phyloP scores from a whole-genome alignment of 2,888 invertebrate genomes.

The Caenorhabditis parvicauda region DNA sequence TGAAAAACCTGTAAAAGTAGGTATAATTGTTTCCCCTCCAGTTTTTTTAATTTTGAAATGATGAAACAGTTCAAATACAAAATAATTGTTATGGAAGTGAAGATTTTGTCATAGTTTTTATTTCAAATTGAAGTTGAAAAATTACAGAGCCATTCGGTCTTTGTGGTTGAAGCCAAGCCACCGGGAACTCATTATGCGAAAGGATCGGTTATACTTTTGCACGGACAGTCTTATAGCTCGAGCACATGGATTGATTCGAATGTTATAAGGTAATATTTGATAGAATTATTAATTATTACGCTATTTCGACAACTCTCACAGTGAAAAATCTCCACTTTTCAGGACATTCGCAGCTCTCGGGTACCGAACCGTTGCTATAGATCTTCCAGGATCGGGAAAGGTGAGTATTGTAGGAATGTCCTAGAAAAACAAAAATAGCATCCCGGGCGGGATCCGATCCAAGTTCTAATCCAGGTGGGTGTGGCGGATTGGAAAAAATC shows the following conservation, averaged over 20 bases:
- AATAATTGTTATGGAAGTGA: too few relatives aligned
- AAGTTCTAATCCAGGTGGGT: background rate
- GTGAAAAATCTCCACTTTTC: slow-evolving; percentile 4
- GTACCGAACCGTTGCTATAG: slow-evolving; percentile 39
- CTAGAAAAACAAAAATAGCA: too few relatives aligned
- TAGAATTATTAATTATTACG: background rate
- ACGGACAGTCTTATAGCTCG: slow-evolving; percentile 42
- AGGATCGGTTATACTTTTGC: slow-evolving; percentile 36
- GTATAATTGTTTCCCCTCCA: too few relatives aligned
- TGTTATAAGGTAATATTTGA: slow-evolving; percentile 18
- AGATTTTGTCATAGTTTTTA: too few relatives aligned
- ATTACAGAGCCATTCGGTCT: slow-evolving; percentile 33
- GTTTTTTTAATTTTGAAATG: too few relatives aligned
- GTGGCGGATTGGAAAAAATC: background rate
- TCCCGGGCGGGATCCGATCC: too few relatives aligned
- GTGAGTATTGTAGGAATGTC: too few relatives aligned
- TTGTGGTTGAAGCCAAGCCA: slow-evolving; percentile 36
- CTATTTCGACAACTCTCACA: too few relatives aligned
- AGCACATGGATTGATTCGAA: slow-evolving; percentile 40
- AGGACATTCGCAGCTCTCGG: slow-evolving; percentile 37
- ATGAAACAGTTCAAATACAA: too few relatives aligned
- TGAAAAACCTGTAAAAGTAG: too few relatives aligned
- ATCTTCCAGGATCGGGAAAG: slow-evolving; percentile 40
- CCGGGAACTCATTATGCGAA: slow-evolving; percentile 41
- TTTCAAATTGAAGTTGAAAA: background rate